Percentiles rank a stretch among this genome's conserved stretches.
These are phyloP conservation scores for Sylvia atricapilla DNA, from an alignment of 2,113 vertebrate species.

Conservation along the genomic window DNA sequence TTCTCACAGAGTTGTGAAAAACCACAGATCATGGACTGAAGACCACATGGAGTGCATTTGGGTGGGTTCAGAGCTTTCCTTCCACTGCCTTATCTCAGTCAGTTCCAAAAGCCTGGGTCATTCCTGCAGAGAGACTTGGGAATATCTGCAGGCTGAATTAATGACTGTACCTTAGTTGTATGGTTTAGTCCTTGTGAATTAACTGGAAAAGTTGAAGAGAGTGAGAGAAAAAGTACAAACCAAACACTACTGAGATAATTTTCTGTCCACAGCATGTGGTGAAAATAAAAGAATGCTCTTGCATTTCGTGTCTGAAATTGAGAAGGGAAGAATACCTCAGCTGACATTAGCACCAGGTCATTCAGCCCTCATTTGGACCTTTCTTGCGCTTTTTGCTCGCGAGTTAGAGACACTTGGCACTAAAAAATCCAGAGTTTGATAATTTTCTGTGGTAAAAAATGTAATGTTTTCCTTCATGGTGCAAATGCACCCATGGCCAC, in stretches of 20 bases:
- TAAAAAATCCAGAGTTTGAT: neutral
- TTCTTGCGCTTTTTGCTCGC: neutral
- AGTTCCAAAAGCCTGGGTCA: neutral
- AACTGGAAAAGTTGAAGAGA: neutral
- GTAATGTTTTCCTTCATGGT: neutral
- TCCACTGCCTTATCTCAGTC: neutral
- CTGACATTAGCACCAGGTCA: neutral
- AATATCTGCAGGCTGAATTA: neutral
- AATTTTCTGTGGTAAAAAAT: neutral
- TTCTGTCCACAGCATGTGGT: neutral
- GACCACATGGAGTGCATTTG: neutral
- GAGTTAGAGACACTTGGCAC: neutral
- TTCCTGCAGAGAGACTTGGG: neutral
- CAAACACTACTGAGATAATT: neutral
- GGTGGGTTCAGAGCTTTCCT: neutral
- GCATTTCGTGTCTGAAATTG: neutral
- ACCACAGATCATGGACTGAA: neutral
- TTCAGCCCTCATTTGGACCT: neutral
- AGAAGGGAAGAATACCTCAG: neutral
- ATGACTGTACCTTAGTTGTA: neutral
- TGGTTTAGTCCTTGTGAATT: neutral
- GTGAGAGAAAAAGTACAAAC: neutral
- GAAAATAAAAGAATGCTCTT: neutral
- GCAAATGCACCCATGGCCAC: neutral
- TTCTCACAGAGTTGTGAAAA: neutral